Evolutionary conservation across 2,797 vertebrate genomes (phyloP).

Genomic region (Loriculus beryllinus): DNA sequence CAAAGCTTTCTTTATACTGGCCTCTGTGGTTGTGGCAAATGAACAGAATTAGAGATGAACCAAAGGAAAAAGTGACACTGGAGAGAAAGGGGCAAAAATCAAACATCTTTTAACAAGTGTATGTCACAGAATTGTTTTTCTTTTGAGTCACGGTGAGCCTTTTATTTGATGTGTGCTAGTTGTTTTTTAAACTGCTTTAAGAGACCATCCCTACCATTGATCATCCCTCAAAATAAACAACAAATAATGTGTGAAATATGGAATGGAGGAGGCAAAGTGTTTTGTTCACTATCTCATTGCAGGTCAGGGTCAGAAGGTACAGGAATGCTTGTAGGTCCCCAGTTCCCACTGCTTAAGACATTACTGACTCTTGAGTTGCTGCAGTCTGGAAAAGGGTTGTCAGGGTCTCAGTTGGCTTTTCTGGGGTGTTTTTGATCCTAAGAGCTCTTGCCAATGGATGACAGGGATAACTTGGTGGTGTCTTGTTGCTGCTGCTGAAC

Average conservation of each 20-base stretch:
- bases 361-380: not conserved
- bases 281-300: not conserved
- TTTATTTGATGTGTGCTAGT: not conserved
- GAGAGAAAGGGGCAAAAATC: not conserved
- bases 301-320: not conserved
- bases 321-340: not conserved
- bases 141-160: not conserved
- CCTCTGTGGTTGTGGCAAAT: not conserved
- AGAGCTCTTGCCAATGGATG: not conserved
- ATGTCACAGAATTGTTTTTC: not conserved
- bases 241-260: rapidly evolving
- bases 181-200: not conserved
- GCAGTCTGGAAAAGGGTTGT: not conserved
- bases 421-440: not conserved
- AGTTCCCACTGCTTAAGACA: not conserved
- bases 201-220: not conserved
- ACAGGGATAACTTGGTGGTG: not conserved
- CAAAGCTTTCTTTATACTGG: not conserved
- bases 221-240: not conserved
- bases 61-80: not conserved
- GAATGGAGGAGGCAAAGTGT: not conserved
- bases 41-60: not conserved
- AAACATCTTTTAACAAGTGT: not conserved
- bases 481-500: not conserved
- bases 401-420: not conserved